Conservation (phyloP, 2,113 vertebrate genomes). For the Oplegnathus fasciatus region DNA sequence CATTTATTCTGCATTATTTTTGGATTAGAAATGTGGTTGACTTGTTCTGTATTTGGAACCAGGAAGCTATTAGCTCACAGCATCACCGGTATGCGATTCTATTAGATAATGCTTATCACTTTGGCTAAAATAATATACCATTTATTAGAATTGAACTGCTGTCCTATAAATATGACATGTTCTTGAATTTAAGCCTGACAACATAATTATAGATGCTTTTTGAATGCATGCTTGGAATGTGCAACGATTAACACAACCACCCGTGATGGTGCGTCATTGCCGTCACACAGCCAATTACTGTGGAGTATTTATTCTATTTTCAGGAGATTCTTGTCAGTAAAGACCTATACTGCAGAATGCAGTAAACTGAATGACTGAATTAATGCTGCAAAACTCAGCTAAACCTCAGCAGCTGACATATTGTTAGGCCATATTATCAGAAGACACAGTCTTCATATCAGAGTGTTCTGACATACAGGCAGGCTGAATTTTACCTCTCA, state of each 20-base stretch:
- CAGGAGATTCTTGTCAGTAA: slow-evolving; percentile 21
- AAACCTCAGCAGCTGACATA: slow-evolving; percentile 5
- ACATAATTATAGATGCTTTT: slow-evolving; percentile 31
- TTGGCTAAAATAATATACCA: slow-evolving; percentile 24
- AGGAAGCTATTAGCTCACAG: slow-evolving; percentile 13
- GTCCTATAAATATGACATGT: slow-evolving; percentile 14
- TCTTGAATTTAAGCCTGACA: slow-evolving; percentile 42
- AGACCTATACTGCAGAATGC: slow-evolving; percentile 9
- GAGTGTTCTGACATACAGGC: slow-evolving; percentile 15
- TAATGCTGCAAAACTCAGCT: background rate
- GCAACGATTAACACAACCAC: slow-evolving; percentile 31
- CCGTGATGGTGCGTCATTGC: slow-evolving; percentile 22
- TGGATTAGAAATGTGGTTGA: background rate
- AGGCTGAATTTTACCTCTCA: slow-evolving; percentile 1
- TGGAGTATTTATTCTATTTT: slow-evolving; percentile 31
- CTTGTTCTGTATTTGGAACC: slow-evolving; percentile 24
- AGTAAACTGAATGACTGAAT: slow-evolving; percentile 23
- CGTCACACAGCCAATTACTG: slow-evolving; percentile 32
- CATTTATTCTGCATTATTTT: slow-evolving; percentile 41
- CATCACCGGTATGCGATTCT: slow-evolving; percentile 16
- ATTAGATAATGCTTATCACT: background rate
- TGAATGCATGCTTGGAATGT: slow-evolving; percentile 21
- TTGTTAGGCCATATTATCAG: background rate
- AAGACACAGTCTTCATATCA: background rate
- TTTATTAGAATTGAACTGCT: slow-evolving; percentile 31